These are phyloP conservation scores for Oncopeltus fasciatus DNA, from an alignment of 1,140 invertebrate species.

Conservation along the genomic window DNA sequence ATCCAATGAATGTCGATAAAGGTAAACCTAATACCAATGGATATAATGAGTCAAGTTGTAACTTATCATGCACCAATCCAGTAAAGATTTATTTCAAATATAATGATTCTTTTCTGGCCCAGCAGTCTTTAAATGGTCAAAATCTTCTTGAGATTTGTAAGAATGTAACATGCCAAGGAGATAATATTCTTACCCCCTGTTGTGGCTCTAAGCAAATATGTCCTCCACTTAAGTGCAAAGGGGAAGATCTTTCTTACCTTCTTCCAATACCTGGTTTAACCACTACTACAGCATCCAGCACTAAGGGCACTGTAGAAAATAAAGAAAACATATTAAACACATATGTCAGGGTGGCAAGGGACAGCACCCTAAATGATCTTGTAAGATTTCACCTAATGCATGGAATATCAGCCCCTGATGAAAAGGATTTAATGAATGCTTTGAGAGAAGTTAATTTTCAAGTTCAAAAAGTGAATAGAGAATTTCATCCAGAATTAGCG, in stretches of 20 bases:
- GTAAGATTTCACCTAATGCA: not conserved
- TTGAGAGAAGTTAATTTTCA: not conserved
- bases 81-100: not conserved
- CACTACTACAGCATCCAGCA: not conserved
- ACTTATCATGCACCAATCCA: too few species aligned
- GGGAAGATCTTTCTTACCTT: slow-evolving; percentile 1
- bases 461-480: not conserved
- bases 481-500: not conserved
- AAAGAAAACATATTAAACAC: not conserved
- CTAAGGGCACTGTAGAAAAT: not conserved
- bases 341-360: not conserved
- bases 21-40: too few species aligned
- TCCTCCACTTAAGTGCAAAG: not conserved
- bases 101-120: not conserved
- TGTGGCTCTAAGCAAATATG: not conserved
- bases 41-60: too few species aligned
- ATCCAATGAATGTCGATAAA: too few species aligned
- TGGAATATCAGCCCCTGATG: not conserved
- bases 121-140: not conserved
- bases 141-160: not conserved
- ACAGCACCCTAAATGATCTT: not conserved
- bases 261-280: not conserved
- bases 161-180: not conserved
- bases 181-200: not conserved
- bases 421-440: not conserved